Evolutionary conservation across 2,113 vertebrate species (phyloP), one percentile per base, ranked within the genome.

Genomic region (Oncorhynchus tshawytscha): DNA sequence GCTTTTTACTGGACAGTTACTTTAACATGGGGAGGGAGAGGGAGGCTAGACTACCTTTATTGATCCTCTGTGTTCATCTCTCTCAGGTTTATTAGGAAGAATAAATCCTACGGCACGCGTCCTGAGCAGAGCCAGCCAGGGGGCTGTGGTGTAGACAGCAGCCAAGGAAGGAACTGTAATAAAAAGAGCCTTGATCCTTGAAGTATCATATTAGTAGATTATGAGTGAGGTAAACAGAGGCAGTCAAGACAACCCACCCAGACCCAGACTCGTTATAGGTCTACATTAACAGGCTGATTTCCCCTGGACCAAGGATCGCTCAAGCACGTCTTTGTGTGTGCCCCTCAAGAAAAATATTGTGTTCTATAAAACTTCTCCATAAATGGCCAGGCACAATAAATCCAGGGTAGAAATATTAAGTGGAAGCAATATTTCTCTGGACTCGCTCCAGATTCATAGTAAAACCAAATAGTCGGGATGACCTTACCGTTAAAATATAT

Each of bases 201-300:
- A 70, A 80, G 70, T 81, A 84, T 84, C 78, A 80, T 76, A 86
- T 86, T 74, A 85, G 70, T 74, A 74, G 31, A 67, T 74, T 78
- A 64, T 82, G 71, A 90, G 75, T 68, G 34, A 79, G 72, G 78
- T 84, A 86, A 83, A 85, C 84, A 86, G 78, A 69, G 60, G 49
- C 81, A 75, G 76, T 76, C 78, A 86, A 45, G 39, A 87, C 76
- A 71, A 76, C 64, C 3, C 54, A 57, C 49, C 62, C 25, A n/a
- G 57, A 39, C 51, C 80, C 84, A 83, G 66, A 18, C 68, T 75
- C 75, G 72, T 84, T 51, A 81, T 80, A 80, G 73, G 69, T 57
- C 54, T 80, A 84, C 81, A 89, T 88, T 80, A 84, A 71, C 45
- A 70, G 70, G 80, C 76, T 82, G 81, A 80, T 76, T 90, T 90